Evolutionary conservation across 2,888 invertebrate genomes (phyloP).

Genomic region (Hypercompe scribonia): DNA sequence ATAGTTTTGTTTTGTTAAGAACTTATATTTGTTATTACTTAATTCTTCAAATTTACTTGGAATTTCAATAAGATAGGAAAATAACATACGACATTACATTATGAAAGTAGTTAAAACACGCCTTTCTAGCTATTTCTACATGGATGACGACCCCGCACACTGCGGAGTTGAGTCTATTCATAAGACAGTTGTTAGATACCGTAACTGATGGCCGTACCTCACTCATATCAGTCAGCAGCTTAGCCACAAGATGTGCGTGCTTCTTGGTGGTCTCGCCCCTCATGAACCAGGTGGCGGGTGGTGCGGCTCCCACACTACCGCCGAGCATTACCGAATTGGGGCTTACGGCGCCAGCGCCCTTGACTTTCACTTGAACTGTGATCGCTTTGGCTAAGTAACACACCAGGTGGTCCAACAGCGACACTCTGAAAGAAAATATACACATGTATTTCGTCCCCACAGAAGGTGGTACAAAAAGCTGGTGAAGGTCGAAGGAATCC

Average conservation of each 20-base stretch:
- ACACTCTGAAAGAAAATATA: constrained; percentile 84
- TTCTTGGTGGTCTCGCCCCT: constrained; percentile 94
- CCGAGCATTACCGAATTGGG: constrained; percentile 86
- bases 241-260: constrained; percentile 95
- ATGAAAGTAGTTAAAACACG: no score
- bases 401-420: constrained; percentile 95
- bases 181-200: background rate
- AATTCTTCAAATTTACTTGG: no score
- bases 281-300: constrained; percentile 92
- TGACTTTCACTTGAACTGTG: constrained; percentile 94
- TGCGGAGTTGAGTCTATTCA: no score
- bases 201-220: constrained; percentile 86
- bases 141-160: no score
- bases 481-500: no score
- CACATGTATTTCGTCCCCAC: background rate
- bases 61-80: no score
- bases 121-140: no score
- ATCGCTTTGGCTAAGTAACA: constrained; percentile 96
- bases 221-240: constrained; percentile 96
- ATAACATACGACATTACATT: no score
- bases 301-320: constrained; percentile 72
- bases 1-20: no score
- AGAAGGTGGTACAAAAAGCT: no score
- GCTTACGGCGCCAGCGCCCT: constrained; percentile 69
- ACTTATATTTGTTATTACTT: no score